These are phyloP conservation scores for Pentalonia nigronervosa DNA, from an alignment of 1,140 invertebrate species.

Conservation along the genomic window DNA sequence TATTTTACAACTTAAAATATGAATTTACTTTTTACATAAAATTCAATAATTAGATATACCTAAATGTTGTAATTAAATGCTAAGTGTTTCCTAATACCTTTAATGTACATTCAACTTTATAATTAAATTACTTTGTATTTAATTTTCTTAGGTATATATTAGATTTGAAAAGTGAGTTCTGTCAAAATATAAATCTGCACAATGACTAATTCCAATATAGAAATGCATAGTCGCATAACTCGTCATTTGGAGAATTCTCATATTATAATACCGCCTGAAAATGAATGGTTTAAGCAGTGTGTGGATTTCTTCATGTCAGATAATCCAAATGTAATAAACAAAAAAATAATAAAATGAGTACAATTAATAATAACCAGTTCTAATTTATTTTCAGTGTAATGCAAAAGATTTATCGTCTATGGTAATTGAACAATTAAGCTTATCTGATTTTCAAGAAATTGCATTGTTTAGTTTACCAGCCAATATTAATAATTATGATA, in stretches of 20 bases:
- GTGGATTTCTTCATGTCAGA: conserved; percentile 63
- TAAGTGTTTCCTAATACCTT: neutral
- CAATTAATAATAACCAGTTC: neutral
- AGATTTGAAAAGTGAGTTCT: neutral
- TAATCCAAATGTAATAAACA: conserved; percentile 59
- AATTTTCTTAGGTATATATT: neutral
- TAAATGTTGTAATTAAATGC: too few relatives aligned
- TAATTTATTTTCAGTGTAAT: conserved; percentile 37
- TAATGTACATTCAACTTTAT: neutral
- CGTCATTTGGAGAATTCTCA: conserved; percentile 57
- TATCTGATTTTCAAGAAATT: conserved; percentile 71
- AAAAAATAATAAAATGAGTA: neutral
- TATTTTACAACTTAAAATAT: too few relatives aligned
- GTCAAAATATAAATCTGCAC: neutral
- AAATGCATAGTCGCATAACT: conserved; percentile 29
- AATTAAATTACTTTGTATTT: neutral
- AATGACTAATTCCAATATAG: conserved; percentile 22
- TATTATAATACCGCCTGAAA: conserved; percentile 58
- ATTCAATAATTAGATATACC: too few relatives aligned
- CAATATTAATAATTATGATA: conserved; percentile 65
- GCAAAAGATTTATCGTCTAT: conserved; percentile 62
- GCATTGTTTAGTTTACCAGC: conserved; percentile 68
- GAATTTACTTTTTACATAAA: too few relatives aligned
- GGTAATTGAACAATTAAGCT: conserved; percentile 70
- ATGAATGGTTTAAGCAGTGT: conserved; percentile 63